Conservation (phyloP, 92 coral and sea anemone species). For the Bergia puertoricense region DNA sequence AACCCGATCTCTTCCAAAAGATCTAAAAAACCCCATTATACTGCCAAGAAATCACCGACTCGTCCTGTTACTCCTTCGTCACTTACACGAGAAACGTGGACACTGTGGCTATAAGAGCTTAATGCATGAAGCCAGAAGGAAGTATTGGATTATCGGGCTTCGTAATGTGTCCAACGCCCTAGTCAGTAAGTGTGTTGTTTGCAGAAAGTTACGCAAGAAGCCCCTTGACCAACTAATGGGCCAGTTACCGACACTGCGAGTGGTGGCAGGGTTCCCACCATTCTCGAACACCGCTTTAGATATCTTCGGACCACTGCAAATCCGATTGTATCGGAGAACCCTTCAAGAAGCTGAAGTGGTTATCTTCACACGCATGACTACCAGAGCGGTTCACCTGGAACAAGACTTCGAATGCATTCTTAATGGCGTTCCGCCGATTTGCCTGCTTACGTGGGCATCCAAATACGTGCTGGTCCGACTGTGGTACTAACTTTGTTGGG, state of each 20-base stretch:
- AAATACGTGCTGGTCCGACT: slow-evolving; percentile 31
- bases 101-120: no score
- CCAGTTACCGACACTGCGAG: no score
- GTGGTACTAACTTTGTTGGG: slow-evolving; percentile 57
- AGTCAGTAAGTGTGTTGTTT: slow-evolving; percentile 52
- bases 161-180: slow-evolving; percentile 52
- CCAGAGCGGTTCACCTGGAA: slow-evolving; percentile 24
- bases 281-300: neutral
- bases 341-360: no score
- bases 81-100: no score
- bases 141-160: slow-evolving; percentile 63
- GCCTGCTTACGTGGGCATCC: no score
- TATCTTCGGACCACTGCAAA: slow-evolving; percentile 62
- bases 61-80: slow-evolving; percentile 28
- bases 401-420: slow-evolving; percentile 56
- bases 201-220: slow-evolving; percentile 53
- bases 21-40: slow-evolving; percentile 46
- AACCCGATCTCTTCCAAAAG: slow-evolving; percentile 43
- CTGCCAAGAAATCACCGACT: slow-evolving; percentile 39
- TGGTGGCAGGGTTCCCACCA: no score
- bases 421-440: neutral
- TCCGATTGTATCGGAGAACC: slow-evolving; percentile 16
- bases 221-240: no score
- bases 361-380: neutral
- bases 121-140: no score